phyloP scores from a whole-genome alignment of 2,113 vertebrate genomes.

The Microcebus jonahi region DNA sequence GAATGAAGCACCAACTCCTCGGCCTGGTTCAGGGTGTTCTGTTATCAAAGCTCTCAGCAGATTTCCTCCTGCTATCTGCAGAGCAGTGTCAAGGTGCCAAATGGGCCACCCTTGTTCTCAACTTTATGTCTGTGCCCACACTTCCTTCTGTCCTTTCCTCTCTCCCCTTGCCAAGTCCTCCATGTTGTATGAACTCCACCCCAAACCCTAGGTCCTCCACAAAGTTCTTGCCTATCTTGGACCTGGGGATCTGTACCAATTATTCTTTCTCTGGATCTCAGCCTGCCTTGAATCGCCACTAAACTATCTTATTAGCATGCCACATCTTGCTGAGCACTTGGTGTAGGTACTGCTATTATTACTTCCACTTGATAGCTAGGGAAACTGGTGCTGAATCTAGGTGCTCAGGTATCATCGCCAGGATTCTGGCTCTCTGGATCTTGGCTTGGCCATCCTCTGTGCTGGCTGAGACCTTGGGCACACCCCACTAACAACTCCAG shows the following conservation, averaged over 20 bases:
- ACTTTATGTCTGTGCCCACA: accelerated
- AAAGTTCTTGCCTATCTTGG: not conserved
- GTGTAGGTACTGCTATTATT: not conserved
- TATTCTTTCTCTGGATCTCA: not conserved
- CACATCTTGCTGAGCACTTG: not conserved
- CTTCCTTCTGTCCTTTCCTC: not conserved
- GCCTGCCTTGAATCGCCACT: not conserved
- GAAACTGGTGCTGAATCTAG: not conserved
- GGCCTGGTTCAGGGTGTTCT: not conserved
- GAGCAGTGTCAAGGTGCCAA: not conserved
- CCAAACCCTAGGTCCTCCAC: not conserved
- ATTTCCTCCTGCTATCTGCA: not conserved
- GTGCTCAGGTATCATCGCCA: not conserved
- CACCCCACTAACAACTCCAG: not conserved
- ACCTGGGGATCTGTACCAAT: not conserved
- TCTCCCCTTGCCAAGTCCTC: not conserved
- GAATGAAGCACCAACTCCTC: not conserved
- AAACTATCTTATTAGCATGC: not conserved
- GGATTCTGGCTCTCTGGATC: not conserved
- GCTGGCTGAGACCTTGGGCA: not conserved
- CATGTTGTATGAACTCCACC: not conserved
- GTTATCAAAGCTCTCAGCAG: not conserved
- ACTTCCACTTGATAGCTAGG: not conserved
- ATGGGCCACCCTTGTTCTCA: not conserved
- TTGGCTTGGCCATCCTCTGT: not conserved